Percentiles rank a stretch among this genome's conserved stretches.
Evolutionary conservation across 2,797 vertebrate species (phyloP).

Genomic region (Loris lydekkerianus): DNA sequence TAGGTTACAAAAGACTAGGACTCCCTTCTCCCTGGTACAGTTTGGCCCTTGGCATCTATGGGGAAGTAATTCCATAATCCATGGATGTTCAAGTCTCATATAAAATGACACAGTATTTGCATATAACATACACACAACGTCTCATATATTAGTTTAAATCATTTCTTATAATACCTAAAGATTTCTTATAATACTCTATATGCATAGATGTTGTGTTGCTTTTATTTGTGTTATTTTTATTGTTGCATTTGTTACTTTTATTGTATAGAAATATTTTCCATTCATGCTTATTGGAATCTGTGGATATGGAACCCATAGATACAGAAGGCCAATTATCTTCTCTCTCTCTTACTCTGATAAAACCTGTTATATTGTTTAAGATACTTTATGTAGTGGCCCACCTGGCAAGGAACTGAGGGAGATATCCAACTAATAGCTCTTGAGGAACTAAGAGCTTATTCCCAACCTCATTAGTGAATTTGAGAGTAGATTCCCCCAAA

Average conservation of each 20-base stretch:
- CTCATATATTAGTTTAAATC: background rate
- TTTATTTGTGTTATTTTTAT: background rate
- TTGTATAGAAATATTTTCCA: background rate
- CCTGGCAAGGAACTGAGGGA: background rate
- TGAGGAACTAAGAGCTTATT: background rate
- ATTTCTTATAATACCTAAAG: background rate
- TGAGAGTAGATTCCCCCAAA: background rate
- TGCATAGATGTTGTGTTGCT: background rate
- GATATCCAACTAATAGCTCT: background rate
- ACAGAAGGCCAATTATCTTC: background rate
- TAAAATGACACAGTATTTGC: background rate
- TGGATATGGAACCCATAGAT: too few species aligned
- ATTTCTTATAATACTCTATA: background rate
- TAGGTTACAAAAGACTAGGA: background rate
- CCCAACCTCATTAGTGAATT: background rate
- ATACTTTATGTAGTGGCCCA: background rate
- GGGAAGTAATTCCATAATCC: background rate
- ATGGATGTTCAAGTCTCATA: background rate
- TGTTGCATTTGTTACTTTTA: background rate
- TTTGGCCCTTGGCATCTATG: background rate
- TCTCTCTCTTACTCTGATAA: background rate
- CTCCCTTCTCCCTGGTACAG: background rate
- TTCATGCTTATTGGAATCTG: background rate
- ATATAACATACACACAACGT: background rate
- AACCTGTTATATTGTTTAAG: background rate